Percentiles rank a stretch among this genome's conserved stretches.
Evolutionary conservation across 2,113 vertebrate genomes (phyloP).

Genomic region (Macheiramphus alcinus): DNA sequence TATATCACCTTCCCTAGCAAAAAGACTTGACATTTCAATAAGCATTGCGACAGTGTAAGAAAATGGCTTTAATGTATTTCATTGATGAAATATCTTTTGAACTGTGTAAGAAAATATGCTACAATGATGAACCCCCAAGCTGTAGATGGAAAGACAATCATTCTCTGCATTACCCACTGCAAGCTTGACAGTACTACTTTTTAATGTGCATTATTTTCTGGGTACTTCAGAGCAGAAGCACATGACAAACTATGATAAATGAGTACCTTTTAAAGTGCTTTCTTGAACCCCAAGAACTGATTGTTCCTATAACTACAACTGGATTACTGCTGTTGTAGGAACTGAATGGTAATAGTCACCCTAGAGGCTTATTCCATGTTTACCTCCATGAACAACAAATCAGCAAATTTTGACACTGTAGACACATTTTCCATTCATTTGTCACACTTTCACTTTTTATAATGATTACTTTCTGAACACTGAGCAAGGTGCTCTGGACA

Average conservation of each 20-base stretch:
- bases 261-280: neutral
- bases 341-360: neutral
- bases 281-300: neutral
- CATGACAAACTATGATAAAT: neutral
- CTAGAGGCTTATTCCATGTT: neutral
- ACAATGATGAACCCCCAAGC: neutral
- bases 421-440: neutral
- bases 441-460: neutral
- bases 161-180: neutral
- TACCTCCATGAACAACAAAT: neutral
- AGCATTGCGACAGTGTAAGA: neutral
- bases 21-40: slow-evolving; percentile 10
- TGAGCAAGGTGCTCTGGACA: neutral
- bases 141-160: slow-evolving; percentile 14
- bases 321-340: neutral
- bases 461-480: neutral
- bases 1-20: neutral
- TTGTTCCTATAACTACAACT: neutral
- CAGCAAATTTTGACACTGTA: neutral
- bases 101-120: slow-evolving; percentile 21
- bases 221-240: neutral
- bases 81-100: neutral
- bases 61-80: neutral
- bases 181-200: neutral
- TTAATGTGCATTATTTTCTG: slow-evolving; percentile 16